A percentile compares a stretch with the other conserved stretches of the same genome.
Conservation (phyloP, 2,888 invertebrate genomes). For the Dione juno region DNA sequence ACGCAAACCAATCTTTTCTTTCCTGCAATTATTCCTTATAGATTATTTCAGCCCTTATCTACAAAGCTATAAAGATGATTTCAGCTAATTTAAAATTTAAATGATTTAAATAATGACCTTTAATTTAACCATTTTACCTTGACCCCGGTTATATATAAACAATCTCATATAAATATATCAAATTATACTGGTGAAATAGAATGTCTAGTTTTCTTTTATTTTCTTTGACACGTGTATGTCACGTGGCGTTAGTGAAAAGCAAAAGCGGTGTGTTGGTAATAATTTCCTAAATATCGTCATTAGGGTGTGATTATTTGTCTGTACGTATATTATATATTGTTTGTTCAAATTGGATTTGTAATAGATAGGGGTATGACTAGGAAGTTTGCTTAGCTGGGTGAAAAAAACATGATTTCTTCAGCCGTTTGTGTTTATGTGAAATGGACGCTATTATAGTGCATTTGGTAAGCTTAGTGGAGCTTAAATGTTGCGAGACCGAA, state of each 20-base stretch:
- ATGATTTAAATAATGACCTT: conserved; percentile 72
- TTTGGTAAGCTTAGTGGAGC: too few relatives aligned
- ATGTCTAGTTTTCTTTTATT: conserved; percentile 8
- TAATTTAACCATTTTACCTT: conserved; percentile 54
- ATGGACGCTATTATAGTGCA: too few relatives aligned
- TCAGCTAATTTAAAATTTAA: conserved; percentile 66
- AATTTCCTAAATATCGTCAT: conserved; percentile 78
- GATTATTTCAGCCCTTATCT: conserved; percentile 36
- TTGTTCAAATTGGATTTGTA: conserved; percentile 70
- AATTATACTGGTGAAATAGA: background rate
- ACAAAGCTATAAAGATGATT: conserved; percentile 33
- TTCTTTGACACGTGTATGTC: conserved; percentile 65
- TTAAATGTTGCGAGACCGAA: too few relatives aligned
- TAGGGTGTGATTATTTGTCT: conserved; percentile 72
- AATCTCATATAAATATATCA: background rate
- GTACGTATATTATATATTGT: conserved; percentile 54
- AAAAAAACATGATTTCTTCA: conserved; percentile 2
- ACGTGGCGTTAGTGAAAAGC: conserved; percentile 73
- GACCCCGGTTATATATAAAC: conserved; percentile 10
- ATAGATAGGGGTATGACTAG: conserved; percentile 67
- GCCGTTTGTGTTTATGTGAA: background rate
- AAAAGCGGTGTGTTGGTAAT: conserved; percentile 77
- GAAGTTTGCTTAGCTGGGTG: conserved; percentile 36
- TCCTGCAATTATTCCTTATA: conserved; percentile 51
- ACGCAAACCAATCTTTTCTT: conserved; percentile 56